phyloP scores from a whole-genome alignment of 1,140 invertebrate genomes.

The Drosophila chauvacae region DNA sequence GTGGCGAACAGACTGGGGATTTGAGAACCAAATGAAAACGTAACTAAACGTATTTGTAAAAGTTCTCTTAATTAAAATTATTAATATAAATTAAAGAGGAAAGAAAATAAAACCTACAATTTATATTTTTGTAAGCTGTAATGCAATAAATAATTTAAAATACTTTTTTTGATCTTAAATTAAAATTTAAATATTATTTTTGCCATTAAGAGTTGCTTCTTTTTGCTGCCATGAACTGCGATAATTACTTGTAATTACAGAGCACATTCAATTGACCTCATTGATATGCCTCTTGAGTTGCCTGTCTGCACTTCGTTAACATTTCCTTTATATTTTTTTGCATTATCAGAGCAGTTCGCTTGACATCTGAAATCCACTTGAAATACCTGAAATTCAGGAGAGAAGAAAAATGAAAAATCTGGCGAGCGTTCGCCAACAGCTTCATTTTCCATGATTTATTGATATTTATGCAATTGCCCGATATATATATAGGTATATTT shows the following conservation, averaged over 20 bases:
- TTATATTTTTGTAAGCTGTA: not conserved
- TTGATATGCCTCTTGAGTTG: slow-evolving; percentile 52
- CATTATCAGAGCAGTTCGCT: slow-evolving; percentile 51
- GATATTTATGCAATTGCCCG: slow-evolving; percentile 43
- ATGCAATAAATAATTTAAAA: not conserved
- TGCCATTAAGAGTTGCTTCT: too few relatives aligned
- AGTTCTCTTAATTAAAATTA: not conserved
- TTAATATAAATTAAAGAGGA: not conserved
- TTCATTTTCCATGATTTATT: slow-evolving; percentile 36
- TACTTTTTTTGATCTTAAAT: too few relatives aligned
- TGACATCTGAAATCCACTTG: slow-evolving; percentile 12
- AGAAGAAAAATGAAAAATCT: slow-evolving; percentile 10
- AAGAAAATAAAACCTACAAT: not conserved
- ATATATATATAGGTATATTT: not conserved
- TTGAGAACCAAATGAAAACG: too few relatives aligned
- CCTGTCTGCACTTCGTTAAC: slow-evolving; percentile 7
- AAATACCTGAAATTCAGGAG: slow-evolving; percentile 26
- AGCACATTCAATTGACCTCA: slow-evolving; percentile 42
- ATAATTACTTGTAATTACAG: slow-evolving; percentile 9
- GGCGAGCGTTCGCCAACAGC: slow-evolving; percentile 1
- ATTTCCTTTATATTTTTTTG: slow-evolving; percentile 5
- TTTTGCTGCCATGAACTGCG: not conserved
- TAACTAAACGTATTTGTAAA: not conserved
- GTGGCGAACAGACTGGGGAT: too few relatives aligned
- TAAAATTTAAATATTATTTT: too few relatives aligned